Evolutionary conservation across 1,140 invertebrate genomes (phyloP).

Genomic region (Cataglyphis hispanica): DNA sequence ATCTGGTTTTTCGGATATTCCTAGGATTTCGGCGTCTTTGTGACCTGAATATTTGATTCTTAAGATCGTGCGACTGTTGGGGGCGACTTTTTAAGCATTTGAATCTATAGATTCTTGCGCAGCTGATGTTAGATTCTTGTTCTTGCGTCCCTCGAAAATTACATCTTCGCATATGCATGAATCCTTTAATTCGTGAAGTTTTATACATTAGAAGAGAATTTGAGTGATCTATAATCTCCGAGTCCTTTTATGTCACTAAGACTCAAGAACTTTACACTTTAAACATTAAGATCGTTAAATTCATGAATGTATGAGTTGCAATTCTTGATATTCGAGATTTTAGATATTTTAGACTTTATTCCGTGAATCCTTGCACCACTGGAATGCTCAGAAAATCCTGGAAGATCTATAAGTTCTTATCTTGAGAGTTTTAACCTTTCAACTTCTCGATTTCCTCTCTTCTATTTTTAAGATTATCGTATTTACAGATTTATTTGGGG

Average conservation of each 20-base stretch:
- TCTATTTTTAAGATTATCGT: not conserved
- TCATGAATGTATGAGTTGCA: not conserved
- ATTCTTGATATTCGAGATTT: conserved; percentile 7
- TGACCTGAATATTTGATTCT: not conserved
- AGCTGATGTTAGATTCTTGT: not conserved
- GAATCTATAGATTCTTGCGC: not conserved
- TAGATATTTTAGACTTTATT: conserved; percentile 10
- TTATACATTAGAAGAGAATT: not conserved
- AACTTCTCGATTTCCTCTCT: not conserved
- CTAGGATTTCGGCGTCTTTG: not conserved
- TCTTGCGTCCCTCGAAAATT: not conserved
- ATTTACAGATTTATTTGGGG: not conserved
- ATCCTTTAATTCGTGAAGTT: not conserved
- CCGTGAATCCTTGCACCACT: not conserved
- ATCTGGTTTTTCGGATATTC: conserved; percentile 20
- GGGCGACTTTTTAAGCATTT: not conserved
- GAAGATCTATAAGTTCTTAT: conserved; percentile 16
- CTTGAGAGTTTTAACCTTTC: not conserved
- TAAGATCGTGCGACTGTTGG: not conserved
- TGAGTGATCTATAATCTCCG: not conserved
- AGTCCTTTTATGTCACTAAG: not conserved
- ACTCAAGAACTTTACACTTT: not conserved
- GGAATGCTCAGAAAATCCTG: not conserved
- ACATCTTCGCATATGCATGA: not conserved
- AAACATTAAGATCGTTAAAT: not conserved